Percentiles rank a stretch among this genome's conserved stretches.
Evolutionary conservation across 2,888 invertebrate species (phyloP).

Genomic region (Stenichneumon culpator): DNA sequence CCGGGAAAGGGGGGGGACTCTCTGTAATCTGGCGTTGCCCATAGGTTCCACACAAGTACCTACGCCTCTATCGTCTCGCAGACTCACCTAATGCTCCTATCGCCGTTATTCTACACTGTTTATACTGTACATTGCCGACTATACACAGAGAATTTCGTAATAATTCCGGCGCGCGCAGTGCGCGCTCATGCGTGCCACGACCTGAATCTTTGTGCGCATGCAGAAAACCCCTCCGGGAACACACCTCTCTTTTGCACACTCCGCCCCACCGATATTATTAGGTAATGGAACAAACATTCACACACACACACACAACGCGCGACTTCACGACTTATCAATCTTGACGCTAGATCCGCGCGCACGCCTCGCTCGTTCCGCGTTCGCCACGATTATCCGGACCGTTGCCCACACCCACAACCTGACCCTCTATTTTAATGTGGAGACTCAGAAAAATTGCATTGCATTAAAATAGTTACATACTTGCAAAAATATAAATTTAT

Average conservation of each 20-base stretch:
- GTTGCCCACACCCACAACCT: conserved; percentile 51
- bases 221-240: conserved; percentile 66
- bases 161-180: conserved; percentile 79
- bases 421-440: neutral
- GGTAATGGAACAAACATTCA: conserved; percentile 62
- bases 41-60: conserved; percentile 49
- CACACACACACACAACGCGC: conserved; percentile 40
- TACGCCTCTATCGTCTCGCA: conserved; percentile 59
- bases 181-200: conserved; percentile 83
- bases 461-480: neutral
- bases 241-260: conserved; percentile 64
- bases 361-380: conserved; percentile 57
- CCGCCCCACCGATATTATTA: conserved; percentile 63
- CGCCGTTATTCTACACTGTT: conserved; percentile 18
- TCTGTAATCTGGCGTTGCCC: conserved; percentile 38
- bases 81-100: conserved; percentile 29
- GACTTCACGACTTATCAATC: conserved; percentile 44
- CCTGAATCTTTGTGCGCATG: conserved; percentile 81
- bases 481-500: neutral
- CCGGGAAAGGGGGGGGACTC: neutral
- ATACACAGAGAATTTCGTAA: conserved; percentile 80
- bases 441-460: neutral
- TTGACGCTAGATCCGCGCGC: conserved; percentile 34
- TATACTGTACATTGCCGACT: conserved; percentile 16
- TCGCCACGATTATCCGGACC: conserved; percentile 63